Percentiles rank a stretch among this genome's conserved stretches.
phyloP scores from a whole-genome alignment of 2,113 vertebrate species.

The Clarias magur region DNA sequence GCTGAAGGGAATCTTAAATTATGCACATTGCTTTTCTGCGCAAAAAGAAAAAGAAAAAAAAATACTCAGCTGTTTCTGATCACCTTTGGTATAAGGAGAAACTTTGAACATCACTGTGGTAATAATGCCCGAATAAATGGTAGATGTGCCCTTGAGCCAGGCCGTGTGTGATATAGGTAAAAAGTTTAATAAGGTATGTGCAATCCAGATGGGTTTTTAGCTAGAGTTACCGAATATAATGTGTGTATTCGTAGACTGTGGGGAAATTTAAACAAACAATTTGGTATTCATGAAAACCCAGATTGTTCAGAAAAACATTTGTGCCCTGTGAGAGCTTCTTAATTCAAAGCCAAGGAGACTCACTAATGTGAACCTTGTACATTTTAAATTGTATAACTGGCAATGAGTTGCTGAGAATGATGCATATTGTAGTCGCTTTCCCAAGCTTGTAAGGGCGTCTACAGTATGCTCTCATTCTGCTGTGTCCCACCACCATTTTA shows the following conservation, averaged over 20 bases:
- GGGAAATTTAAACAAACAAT: not conserved
- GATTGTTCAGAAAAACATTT: not conserved
- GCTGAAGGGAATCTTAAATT: constrained; percentile 10
- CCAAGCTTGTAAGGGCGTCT: not conserved
- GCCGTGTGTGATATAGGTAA: not conserved
- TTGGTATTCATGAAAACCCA: not conserved
- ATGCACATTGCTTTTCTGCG: not conserved
- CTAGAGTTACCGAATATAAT: not conserved
- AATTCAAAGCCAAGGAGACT: not conserved
- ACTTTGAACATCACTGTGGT: constrained; percentile 3
- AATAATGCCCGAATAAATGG: constrained; percentile 3
- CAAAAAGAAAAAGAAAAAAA: constrained; percentile 2
- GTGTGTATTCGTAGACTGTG: not conserved
- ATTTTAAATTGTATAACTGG: not conserved
- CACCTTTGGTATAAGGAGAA: not conserved
- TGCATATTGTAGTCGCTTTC: too few relatives aligned
- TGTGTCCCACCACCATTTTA: not conserved
- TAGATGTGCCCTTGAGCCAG: not conserved
- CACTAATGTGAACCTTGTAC: not conserved
- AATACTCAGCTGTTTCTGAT: constrained; percentile 4
- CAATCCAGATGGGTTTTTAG: not conserved
- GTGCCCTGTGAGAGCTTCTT: not conserved
- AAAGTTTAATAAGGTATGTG: not conserved
- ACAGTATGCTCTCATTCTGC: not conserved
- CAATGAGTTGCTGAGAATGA: not conserved